These are phyloP conservation scores for Mylabris phalerata DNA, from an alignment of 1,140 invertebrate species.

Conservation along the genomic window DNA sequence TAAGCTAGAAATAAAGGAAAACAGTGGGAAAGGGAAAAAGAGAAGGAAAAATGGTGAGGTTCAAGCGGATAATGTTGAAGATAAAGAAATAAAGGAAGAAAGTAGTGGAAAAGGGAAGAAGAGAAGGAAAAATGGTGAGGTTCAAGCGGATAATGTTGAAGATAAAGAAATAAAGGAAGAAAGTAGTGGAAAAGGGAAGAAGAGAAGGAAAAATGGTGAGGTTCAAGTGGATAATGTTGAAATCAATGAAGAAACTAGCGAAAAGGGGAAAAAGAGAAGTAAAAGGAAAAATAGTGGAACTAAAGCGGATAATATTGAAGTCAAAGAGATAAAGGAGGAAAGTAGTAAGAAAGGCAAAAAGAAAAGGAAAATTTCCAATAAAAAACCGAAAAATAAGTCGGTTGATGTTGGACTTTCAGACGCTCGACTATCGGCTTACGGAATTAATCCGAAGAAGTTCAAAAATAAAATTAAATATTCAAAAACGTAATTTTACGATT, in stretches of 20 bases:
- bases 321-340: conserved; percentile 14
- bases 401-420: conserved; percentile 52
- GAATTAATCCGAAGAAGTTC: conserved; percentile 87
- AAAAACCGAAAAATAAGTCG: conserved; percentile 20
- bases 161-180: too few relatives aligned
- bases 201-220: too few relatives aligned
- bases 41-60: conserved; percentile 15
- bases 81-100: too few relatives aligned
- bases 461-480: conserved; percentile 59
- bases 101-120: too few relatives aligned
- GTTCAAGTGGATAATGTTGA: too few relatives aligned
- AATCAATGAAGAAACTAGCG: too few relatives aligned
- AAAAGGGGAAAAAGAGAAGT: conserved; percentile 1
- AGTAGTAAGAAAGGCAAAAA: conserved; percentile 4
- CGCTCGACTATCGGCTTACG: conserved; percentile 78
- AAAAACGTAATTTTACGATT: conserved; percentile 19
- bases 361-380: conserved; percentile 19
- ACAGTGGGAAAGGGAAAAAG: conserved; percentile 17
- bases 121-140: too few relatives aligned
- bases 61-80: too few relatives aligned
- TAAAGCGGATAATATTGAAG: conserved; percentile 3
- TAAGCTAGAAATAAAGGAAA: conserved; percentile 21
- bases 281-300: conserved; percentile 2
- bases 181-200: too few relatives aligned
- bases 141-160: too few relatives aligned